A percentile compares a stretch with the other conserved stretches of the same genome.
Evolutionary conservation across 2,888 invertebrate genomes (phyloP).

Genomic region (Oligia latruncula): DNA sequence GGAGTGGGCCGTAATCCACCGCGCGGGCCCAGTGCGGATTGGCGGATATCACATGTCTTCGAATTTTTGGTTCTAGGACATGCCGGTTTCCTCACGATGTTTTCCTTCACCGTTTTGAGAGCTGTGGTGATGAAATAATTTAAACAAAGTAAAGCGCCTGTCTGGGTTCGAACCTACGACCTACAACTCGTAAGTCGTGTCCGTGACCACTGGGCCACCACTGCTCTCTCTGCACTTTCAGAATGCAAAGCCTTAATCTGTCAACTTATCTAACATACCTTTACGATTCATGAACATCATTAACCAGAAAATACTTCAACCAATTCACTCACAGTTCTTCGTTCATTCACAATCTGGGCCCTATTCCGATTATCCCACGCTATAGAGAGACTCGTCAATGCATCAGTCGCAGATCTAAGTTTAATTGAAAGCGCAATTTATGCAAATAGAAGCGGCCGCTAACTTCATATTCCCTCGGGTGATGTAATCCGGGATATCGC

Average conservation of each 20-base stretch:
- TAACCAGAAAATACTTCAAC: neutral
- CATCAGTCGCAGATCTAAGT: slow-evolving; percentile 63
- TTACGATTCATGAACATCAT: neutral
- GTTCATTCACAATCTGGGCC: neutral
- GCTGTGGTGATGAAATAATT: too few relatives aligned
- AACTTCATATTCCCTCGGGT: slow-evolving; percentile 60
- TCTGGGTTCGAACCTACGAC: too few relatives aligned
- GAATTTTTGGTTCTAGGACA: too few relatives aligned
- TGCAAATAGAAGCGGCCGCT: slow-evolving; percentile 69
- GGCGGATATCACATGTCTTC: too few relatives aligned
- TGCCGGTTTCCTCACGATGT: too few relatives aligned
- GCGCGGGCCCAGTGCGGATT: too few relatives aligned
- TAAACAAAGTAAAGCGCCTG: too few relatives aligned
- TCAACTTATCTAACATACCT: neutral
- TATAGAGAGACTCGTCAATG: slow-evolving; percentile 33
- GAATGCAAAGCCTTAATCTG: neutral
- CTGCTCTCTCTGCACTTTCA: too few relatives aligned
- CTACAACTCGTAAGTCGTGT: too few relatives aligned
- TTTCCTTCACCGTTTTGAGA: too few relatives aligned
- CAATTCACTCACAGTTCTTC: slow-evolving; percentile 1
- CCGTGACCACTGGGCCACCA: too few relatives aligned
- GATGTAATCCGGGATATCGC: slow-evolving; percentile 71
- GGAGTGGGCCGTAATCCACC: too few relatives aligned
- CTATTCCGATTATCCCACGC: slow-evolving; percentile 25
- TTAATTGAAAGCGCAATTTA: slow-evolving; percentile 73